Evolutionary conservation across 2,888 invertebrate species (phyloP).

Genomic region (Orchesellides sinensis): DNA sequence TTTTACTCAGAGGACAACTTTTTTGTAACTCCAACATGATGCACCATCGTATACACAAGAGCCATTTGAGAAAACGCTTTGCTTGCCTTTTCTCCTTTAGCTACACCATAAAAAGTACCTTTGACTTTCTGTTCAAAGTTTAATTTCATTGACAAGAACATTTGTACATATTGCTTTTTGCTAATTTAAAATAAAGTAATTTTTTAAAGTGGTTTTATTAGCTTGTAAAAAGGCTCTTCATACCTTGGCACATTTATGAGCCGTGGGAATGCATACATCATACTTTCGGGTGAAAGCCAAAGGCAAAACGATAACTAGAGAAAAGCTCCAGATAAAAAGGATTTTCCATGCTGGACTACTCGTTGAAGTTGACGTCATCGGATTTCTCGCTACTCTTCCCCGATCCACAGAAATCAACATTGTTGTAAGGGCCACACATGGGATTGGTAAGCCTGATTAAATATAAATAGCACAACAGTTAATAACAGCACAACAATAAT

Average conservation of each 20-base stretch:
- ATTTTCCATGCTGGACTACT: constrained; percentile 62
- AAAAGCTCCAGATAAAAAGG: constrained; percentile 65
- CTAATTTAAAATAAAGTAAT: no score
- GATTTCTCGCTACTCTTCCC: constrained; percentile 66
- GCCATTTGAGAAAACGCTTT: no score
- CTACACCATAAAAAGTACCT: no score
- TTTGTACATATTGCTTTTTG: no score
- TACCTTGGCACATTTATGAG: constrained; percentile 68
- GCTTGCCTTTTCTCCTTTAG: no score
- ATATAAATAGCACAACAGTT: not conserved
- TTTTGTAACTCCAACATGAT: no score
- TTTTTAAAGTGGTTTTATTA: no score
- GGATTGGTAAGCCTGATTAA: constrained; percentile 54
- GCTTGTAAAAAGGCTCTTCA: no score
- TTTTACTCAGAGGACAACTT: no score
- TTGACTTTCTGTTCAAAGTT: no score
- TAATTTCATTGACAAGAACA: no score
- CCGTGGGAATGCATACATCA: constrained; percentile 50
- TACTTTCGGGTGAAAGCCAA: constrained; percentile 57
- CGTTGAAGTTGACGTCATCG: constrained; percentile 34
- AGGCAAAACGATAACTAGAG: constrained; percentile 62
- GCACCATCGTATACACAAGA: no score
- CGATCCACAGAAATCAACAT: constrained; percentile 68
- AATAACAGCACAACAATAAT: not conserved
- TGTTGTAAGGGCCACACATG: constrained; percentile 63